Evolutionary conservation across 1,140 invertebrate genomes (phyloP).

Genomic region (Lysiphlebus fabarum): DNA sequence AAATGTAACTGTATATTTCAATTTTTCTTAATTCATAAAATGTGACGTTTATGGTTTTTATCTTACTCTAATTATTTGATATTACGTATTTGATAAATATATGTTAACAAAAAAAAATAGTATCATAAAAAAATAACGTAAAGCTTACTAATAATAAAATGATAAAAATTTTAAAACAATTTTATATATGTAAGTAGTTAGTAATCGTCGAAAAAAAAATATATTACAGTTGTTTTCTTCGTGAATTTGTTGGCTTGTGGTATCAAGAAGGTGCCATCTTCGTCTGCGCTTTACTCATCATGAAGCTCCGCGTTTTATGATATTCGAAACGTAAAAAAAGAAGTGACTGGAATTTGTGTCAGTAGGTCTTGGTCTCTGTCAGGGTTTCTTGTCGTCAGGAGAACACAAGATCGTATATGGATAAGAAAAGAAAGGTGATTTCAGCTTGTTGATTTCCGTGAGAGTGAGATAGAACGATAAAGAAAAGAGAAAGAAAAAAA

Average conservation of each 20-base stretch:
- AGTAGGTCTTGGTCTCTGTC: slow-evolving; percentile 50
- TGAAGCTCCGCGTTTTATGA: slow-evolving; percentile 51
- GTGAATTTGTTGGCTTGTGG: slow-evolving; percentile 10
- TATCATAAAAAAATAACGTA: too few species aligned
- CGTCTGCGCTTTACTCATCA: slow-evolving; percentile 42
- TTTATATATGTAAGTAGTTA: too few species aligned
- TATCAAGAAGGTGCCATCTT: slow-evolving; percentile 30
- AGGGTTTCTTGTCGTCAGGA: slow-evolving; percentile 24
- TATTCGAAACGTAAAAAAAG: slow-evolving; percentile 56
- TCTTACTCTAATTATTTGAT: too few species aligned
- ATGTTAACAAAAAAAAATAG: too few species aligned
- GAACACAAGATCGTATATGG: slow-evolving; percentile 10
- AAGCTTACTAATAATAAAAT: too few species aligned
- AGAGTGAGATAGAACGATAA: background rate
- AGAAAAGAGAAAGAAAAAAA: slow-evolving; percentile 5
- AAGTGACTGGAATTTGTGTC: slow-evolving; percentile 50
- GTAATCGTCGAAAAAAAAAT: too few species aligned
- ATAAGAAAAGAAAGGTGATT: slow-evolving; percentile 4
- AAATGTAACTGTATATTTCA: too few species aligned
- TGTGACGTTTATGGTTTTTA: too few species aligned
- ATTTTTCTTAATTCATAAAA: too few species aligned
- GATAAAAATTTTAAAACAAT: too few species aligned
- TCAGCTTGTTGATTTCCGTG: background rate
- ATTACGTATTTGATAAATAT: too few species aligned
- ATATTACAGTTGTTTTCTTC: too few species aligned